Percentiles rank a stretch among this genome's conserved stretches.
These are phyloP conservation scores for Taphrorychus bicolor DNA, from an alignment of 2,888 invertebrate species.

Conservation along the genomic window DNA sequence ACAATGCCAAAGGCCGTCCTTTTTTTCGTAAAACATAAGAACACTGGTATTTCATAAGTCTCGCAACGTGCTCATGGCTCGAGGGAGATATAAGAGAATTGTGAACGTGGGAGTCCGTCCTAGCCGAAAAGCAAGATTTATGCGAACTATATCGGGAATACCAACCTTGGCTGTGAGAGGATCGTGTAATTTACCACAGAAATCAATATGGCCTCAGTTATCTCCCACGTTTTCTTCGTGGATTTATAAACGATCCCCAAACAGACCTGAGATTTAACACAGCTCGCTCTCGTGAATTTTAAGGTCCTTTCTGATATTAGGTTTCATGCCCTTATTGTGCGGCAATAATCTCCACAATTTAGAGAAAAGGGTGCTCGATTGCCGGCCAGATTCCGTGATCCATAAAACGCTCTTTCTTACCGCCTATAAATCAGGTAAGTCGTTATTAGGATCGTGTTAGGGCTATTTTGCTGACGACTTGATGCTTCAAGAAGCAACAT, in stretches of 20 bases:
- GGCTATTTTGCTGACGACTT: not conserved
- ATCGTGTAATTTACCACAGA: slow-evolving; percentile 14
- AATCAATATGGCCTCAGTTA: slow-evolving; percentile 21
- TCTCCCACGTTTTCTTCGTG: slow-evolving; percentile 21
- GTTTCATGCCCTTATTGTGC: slow-evolving; percentile 18
- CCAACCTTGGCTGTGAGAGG: slow-evolving; percentile 1
- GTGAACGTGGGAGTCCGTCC: not conserved
- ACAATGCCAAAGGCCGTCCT: no score
- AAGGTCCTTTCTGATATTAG: slow-evolving; percentile 19
- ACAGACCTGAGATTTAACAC: slow-evolving; percentile 24
- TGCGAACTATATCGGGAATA: slow-evolving; percentile 6
- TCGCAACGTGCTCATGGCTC: not conserved
- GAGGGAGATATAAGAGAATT: not conserved
- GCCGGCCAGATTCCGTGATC: not conserved
- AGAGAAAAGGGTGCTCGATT: slow-evolving; percentile 1
- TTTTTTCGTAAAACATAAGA: no score
- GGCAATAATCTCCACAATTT: slow-evolving; percentile 15
- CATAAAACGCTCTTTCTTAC: not conserved
- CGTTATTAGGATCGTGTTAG: not conserved
- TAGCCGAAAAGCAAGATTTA: slow-evolving; percentile 4
- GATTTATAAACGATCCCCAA: slow-evolving; percentile 24
- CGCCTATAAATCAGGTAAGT: not conserved
- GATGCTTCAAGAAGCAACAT: not conserved
- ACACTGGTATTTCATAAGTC: not conserved
- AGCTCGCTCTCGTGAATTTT: slow-evolving; percentile 14